These are phyloP conservation scores for Phalloptychus januarius DNA, from an alignment of 2,797 vertebrate species.

Conservation along the genomic window DNA sequence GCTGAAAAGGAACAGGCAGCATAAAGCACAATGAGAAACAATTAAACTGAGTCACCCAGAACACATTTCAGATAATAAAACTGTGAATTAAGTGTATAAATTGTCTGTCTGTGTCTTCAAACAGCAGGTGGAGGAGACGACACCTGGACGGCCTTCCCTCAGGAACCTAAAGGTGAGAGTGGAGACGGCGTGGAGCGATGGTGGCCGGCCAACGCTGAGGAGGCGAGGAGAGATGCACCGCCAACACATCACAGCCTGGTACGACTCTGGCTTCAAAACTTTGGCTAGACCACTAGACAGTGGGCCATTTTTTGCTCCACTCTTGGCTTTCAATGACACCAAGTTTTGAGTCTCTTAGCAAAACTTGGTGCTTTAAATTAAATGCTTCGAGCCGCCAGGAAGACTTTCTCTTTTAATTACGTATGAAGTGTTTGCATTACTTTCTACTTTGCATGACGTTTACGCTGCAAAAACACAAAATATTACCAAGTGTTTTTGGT, in stretches of 20 bases:
- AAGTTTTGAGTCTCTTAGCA: no score
- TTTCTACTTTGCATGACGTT: neutral
- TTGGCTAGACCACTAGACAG: no score
- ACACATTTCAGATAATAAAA: no score
- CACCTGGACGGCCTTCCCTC: slow-evolving; percentile 78
- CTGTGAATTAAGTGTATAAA: neutral
- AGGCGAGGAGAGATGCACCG: slow-evolving; percentile 46
- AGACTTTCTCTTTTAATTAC: neutral
- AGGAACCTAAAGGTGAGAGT: slow-evolving; percentile 41
- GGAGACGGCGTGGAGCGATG: slow-evolving; percentile 63
- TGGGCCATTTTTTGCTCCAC: no score
- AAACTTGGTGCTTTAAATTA: slow-evolving; percentile 44
- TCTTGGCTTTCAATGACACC: no score
- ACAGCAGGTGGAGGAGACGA: slow-evolving; percentile 57
- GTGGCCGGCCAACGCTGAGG: slow-evolving; percentile 71
- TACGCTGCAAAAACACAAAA: no score
- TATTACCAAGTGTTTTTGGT: no score
- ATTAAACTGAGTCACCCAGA: neutral
- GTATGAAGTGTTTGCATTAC: neutral
- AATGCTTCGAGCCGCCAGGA: neutral
- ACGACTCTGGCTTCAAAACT: slow-evolving; percentile 18
- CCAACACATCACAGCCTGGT: slow-evolving; percentile 67
- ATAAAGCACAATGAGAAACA: neutral
- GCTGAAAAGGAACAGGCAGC: neutral
- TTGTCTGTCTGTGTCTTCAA: slow-evolving; percentile 25